Evolutionary conservation across 2,113 vertebrate genomes (phyloP), one percentile per base, ranked within the genome.

Genomic region (Limnothrissa miodon): DNA sequence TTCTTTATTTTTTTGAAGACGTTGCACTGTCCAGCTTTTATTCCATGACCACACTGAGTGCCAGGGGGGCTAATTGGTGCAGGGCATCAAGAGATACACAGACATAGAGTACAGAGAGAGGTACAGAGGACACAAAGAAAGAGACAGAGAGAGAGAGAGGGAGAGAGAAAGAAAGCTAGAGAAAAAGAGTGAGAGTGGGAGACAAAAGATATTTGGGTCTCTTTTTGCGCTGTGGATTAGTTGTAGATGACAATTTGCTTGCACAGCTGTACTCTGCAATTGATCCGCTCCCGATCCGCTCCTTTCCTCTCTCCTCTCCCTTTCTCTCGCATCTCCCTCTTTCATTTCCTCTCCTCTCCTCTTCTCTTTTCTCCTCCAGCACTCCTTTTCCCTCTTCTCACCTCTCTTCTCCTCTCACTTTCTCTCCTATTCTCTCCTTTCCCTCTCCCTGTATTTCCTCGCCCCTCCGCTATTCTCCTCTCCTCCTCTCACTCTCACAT

Each of bases 401-500:
- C n/a, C 42, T 23, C 9, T 5, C 44, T 45, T 19, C 19, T 25
- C 21, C 9, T n/a, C 13, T 45, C 33, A 33, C 39, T n/a, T 42
- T n/a, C n/a, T 80, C n/a, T 25, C n/a, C 9, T 29, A 1, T 62
- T n/a, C 4, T n/a, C 21, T 21, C 13, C 13, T n/a, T 45, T 45
- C 9, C 45, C 4, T n/a, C 21, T 21, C 13, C 13, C n/a, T 45
- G n/a, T n/a, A n/a, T 29, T n/a, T 10, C 33, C 25, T 46, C 51
- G 39, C 29, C 23, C 23, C n/a, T 80, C 13, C 15, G 10, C 79
- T 45, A 9, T n/a, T 29, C 44, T 10, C 29, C 25, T 29, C 51
- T 59, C 29, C 39, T 42, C 42, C 9, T 48, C 44, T n/a, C n/a
- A 33, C 79, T 80, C 19, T 81, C 19, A 81, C 82, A 79, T 80